These are phyloP conservation scores for Agrenia bidenticulata DNA, from an alignment of 2,888 invertebrate genomes.

Conservation along the genomic window DNA sequence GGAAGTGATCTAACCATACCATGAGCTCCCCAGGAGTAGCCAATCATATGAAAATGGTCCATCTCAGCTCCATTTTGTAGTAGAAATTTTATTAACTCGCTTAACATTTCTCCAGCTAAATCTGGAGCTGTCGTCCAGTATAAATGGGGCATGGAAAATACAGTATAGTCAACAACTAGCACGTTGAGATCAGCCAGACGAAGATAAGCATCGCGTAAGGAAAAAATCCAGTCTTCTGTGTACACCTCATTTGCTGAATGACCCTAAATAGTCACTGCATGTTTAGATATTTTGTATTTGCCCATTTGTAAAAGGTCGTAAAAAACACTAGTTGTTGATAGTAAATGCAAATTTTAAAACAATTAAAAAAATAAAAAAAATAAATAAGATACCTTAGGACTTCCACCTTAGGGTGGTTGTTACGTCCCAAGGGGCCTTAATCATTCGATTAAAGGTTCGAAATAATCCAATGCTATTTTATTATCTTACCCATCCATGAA, in stretches of 20 bases:
- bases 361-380: no score
- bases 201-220: slow-evolving; percentile 40
- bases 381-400: no score
- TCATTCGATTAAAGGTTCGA: no score
- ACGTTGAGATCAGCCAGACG: slow-evolving; percentile 42
- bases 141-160: slow-evolving; percentile 38
- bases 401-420: no score
- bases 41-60: slow-evolving; percentile 32
- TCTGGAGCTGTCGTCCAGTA: slow-evolving; percentile 34
- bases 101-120: slow-evolving; percentile 30
- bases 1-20: not conserved
- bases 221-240: slow-evolving; percentile 43
- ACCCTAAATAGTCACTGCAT: no score
- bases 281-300: no score
- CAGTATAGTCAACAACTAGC: slow-evolving; percentile 40
- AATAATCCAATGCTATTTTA: not conserved
- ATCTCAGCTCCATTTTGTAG: slow-evolving; percentile 19
- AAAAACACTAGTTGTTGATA: not conserved
- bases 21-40: slow-evolving; percentile 41
- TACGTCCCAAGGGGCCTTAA: no score
- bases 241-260: slow-evolving; percentile 48
- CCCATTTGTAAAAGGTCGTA: no score
- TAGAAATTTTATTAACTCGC: slow-evolving; percentile 36
- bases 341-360: no score
- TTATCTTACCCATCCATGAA: slow-evolving; percentile 34